These are phyloP conservation scores for Eilema caniola DNA, from an alignment of 2,888 invertebrate genomes.

Conservation along the genomic window DNA sequence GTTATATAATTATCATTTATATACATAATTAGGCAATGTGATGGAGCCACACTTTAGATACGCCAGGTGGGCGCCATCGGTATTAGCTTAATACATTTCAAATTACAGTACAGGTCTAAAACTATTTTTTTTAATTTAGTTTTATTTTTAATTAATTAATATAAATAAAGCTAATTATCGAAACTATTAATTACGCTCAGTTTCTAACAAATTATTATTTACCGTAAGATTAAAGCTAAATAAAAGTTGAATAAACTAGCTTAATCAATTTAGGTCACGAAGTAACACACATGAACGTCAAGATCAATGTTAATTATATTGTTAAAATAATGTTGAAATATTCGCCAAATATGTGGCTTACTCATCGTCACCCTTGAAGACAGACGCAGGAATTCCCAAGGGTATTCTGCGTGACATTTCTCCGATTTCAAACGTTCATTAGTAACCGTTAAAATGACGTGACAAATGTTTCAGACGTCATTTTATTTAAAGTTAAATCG, in stretches of 20 bases:
- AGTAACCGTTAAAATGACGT: background rate
- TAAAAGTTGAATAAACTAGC: background rate
- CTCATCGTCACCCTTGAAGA: constrained; percentile 7
- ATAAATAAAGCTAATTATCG: too few species aligned
- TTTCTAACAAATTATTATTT: too few species aligned
- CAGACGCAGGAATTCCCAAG: constrained; percentile 3
- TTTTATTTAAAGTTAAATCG: background rate
- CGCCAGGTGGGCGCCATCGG: background rate
- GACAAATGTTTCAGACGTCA: background rate
- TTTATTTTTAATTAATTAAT: too few species aligned
- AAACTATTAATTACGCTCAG: too few species aligned
- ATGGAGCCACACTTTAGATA: background rate
- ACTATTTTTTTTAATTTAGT: too few species aligned
- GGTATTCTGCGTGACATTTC: background rate
- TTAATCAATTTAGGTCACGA: background rate
- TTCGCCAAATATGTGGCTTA: background rate
- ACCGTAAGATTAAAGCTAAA: too few species aligned
- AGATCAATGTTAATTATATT: background rate
- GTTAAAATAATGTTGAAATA: background rate
- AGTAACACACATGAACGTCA: background rate
- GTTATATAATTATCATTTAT: background rate
- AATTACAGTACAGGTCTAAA: background rate
- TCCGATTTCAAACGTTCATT: background rate
- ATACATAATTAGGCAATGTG: background rate
- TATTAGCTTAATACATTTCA: background rate